Evolutionary conservation across 2,113 vertebrate species (phyloP).

Genomic region (Neogobius melanostomus): DNA sequence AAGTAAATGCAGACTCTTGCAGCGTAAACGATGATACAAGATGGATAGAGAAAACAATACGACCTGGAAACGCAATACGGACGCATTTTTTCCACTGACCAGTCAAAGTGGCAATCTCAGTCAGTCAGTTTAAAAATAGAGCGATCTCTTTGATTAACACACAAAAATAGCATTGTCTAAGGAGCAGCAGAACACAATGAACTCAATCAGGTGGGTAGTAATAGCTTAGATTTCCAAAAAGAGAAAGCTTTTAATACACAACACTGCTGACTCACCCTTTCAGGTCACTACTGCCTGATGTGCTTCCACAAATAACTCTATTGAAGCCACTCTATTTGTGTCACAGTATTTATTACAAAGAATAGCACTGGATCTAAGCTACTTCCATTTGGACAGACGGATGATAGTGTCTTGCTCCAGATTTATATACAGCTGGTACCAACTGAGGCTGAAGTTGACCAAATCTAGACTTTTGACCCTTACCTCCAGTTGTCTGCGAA

Average conservation of each 20-base stretch:
- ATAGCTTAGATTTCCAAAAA: background rate
- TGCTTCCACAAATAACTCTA: background rate
- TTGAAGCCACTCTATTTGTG: too few relatives aligned
- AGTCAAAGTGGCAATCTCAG: too few relatives aligned
- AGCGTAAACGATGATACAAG: background rate
- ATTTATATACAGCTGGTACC: too few relatives aligned
- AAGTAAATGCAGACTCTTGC: background rate
- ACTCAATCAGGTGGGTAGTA: background rate
- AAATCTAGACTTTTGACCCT: conserved; percentile 7
- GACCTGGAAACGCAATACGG: background rate
- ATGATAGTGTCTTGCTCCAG: too few relatives aligned
- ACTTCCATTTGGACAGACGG: too few relatives aligned
- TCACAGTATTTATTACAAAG: too few relatives aligned
- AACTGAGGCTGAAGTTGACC: background rate
- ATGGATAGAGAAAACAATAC: background rate
- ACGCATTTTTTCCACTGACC: background rate
- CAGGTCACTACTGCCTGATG: background rate
- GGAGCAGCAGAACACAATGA: background rate
- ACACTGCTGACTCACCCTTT: background rate
- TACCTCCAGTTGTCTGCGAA: conserved; percentile 88
- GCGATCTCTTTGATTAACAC: too few relatives aligned
- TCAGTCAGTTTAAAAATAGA: too few relatives aligned
- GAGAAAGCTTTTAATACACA: background rate
- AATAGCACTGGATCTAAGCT: too few relatives aligned
- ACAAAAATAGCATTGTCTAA: too few relatives aligned